Evolutionary conservation across 2,113 vertebrate species (phyloP), one percentile per base, ranked within the genome.

Genomic region (Psilopsiagon aurifrons): DNA sequence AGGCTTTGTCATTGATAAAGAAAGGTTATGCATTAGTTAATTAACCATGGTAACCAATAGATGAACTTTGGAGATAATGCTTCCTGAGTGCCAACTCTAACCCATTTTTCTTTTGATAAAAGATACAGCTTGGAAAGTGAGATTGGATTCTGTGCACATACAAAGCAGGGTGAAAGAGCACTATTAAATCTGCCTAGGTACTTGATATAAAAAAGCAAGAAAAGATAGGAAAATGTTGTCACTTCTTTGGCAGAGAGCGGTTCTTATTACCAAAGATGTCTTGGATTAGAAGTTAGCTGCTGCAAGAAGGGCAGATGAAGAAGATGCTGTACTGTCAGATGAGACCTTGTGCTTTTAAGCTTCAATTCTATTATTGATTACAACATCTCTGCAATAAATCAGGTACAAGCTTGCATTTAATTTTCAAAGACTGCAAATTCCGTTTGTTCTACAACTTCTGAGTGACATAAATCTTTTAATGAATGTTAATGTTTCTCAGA

Each of bases 311-410:
- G 52, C 27, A 64, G 51, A 28, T 83, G 60, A 80, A 83, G 76
- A 69, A 29, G 89, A 13, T 88, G 64, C 62, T 90, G 4, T 67
- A 22, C 49, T 78, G 75, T 86, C 77, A 78, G 81, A 82, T 66
- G 39, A 94, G 69, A 73, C n/a, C 79, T n/a, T 11, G 14, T 83
- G 69, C 87, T 96, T 95, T 95, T 86, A 82, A 95, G 57, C 59
- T 94, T 97, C 78, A 95, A 52, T 71, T 86, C 88, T 33, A 67
- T 93, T 94, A 96, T 97, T 95, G 87, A 97, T 97, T 97, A 84
- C 83, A 92, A 81, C 43, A n/a, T 33, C 79, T 47, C 73, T 88
- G 37, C 55, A 87, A 92, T 85, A 95, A 92, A 84, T 92, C 88
- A 83, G 84, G 69, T 94, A 92, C 88, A 95, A 95, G 89, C 64